A percentile compares a stretch with the other conserved stretches of the same genome.
Conservation (phyloP, 2,113 vertebrate genomes). For the Ochotona princeps region DNA sequence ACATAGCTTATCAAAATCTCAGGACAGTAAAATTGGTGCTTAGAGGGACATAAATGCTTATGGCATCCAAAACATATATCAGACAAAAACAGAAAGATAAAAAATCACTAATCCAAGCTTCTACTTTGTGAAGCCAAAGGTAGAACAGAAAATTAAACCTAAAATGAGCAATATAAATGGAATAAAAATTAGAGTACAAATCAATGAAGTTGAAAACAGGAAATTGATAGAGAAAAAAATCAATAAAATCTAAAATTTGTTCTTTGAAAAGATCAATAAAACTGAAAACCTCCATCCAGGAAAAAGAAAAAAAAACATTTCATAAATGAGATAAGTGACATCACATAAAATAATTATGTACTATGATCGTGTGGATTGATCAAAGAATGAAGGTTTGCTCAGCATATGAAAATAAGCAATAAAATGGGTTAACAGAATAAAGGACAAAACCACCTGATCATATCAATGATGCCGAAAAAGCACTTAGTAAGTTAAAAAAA, state of each 20-base stretch:
- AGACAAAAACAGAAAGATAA: neutral
- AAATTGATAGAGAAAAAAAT: neutral
- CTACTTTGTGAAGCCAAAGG: neutral
- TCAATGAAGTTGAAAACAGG: neutral
- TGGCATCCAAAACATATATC: neutral
- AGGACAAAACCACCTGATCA: neutral
- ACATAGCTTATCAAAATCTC: neutral
- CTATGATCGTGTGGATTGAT: neutral
- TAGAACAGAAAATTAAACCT: neutral
- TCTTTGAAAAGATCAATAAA: neutral
- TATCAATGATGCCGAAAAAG: neutral
- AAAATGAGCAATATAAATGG: neutral
- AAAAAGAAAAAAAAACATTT: neutral
- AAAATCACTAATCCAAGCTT: neutral
- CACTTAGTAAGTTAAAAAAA: neutral
- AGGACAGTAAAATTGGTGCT: neutral
- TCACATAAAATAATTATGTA: neutral
- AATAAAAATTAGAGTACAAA: neutral
- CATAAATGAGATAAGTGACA: neutral
- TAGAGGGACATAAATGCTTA: neutral
- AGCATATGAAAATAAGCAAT: neutral
- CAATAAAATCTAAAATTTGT: neutral
- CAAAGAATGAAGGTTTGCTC: neutral
- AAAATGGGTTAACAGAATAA: neutral
- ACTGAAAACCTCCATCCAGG: neutral